These are phyloP conservation scores for human (Homo sapiens) DNA, from an alignment of 2,113 vertebrate genomes.

Conservation along the genomic window GRCh38 chr9:17309001-17309500, in stretches of 20 bases:
- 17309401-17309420: neutral
- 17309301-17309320: neutral
- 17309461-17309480: neutral
- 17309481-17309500: constrained; percentile 1
- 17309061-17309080: constrained; percentile 91
- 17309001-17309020: neutral
- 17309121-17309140: constrained; percentile 86
- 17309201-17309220: constrained; percentile 52
- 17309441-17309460: neutral
- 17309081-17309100: constrained; percentile 90
- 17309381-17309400: neutral
- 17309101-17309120: constrained; percentile 87
- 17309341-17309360: neutral
- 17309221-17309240: constrained; percentile 81
- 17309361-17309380: neutral
- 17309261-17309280: constrained; percentile 49
- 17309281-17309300: neutral
- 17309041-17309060: constrained; percentile 85
- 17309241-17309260: constrained; percentile 82
- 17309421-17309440: neutral
- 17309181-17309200: constrained; percentile 82
- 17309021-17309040: constrained; percentile 36
- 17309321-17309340: constrained; percentile 5
- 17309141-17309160: constrained; percentile 88
- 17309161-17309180: constrained; percentile 87